Base-by-base conservation (phyloP, 2,797 vertebrate species). In the Chrysocyon brachyurus region DNA sequence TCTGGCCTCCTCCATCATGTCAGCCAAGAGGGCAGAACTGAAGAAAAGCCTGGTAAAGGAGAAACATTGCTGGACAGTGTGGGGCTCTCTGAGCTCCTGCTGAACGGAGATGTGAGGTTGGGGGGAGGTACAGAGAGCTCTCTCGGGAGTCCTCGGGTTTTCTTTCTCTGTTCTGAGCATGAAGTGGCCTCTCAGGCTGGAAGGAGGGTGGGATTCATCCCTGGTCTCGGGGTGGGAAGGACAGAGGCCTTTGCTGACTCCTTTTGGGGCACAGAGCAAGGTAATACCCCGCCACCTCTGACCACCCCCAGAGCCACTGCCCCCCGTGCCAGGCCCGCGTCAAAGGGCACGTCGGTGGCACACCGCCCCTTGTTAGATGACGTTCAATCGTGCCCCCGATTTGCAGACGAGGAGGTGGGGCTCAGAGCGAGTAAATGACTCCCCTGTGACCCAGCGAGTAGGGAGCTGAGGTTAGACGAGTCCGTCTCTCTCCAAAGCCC, bases 21-120 rank as follows among this genome's bases (percentile, higher is more conserved):
- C 72, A 2, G 89, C 95, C 92, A 97, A 97, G 91, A 97, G 78
- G 90, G 85, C n/a, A 77, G 98, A 98, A 84, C 36, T 81, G 90
- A 97, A 96, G 97, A 97, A 92, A 83, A 84, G 56, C 63, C 84
- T 10, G 96, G 98, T 98, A 97, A 97, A 79, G 78, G 92, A 92
- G 68, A 31, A 31, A 11, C 28, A 0, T 1, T 8, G 57, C 87
- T 2, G 36, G 75, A 2, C 11, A 6, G 0, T 0, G 15, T 2
- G 36, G 52, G 68, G 31, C 33, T 33, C 85, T 36, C 0, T 26
- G 70, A 11, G 82, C 12, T 2, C 64, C 72, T 28, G 0, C 54
- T 6, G 49, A 7, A 1, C 0, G 7, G 64, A 28, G 22, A 5
- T 6, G 11, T 16, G 64, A 17, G 57, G 31, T 3, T 5, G 59